phyloP scores from a whole-genome alignment of 2,113 vertebrate species.

The Ploceus nigricollis region DNA sequence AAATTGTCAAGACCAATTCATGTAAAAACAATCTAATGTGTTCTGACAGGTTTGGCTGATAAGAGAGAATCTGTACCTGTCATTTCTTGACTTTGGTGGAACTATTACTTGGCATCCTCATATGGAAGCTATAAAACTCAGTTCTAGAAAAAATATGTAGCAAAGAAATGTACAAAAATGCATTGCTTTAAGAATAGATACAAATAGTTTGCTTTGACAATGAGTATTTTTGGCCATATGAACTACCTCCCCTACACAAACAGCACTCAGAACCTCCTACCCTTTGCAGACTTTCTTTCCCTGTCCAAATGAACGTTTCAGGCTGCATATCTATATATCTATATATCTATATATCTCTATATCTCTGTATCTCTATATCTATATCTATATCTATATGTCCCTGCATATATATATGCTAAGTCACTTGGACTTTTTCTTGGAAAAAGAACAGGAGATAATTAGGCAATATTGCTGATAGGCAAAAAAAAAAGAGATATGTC shows the following conservation, averaged over 20 bases:
- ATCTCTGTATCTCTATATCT: too few relatives aligned
- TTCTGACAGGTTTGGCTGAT: neutral
- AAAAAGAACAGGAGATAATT: neutral
- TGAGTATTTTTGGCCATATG: neutral
- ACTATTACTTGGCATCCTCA: constrained; percentile 17
- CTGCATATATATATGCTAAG: neutral
- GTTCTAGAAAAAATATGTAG: neutral
- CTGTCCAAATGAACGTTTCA: neutral
- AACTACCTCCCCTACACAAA: neutral
- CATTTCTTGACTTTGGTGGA: constrained; percentile 1
- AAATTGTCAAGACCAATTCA: neutral
- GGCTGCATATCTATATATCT: neutral
- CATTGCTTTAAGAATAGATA: neutral
- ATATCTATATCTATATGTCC: neutral
- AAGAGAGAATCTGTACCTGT: neutral
- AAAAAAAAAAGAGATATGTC: neutral
- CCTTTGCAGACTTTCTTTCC: neutral
- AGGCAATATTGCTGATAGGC: neutral
- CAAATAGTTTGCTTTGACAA: neutral
- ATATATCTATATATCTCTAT: neutral
- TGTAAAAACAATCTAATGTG: neutral
- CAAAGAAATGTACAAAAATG: neutral
- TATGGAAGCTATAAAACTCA: neutral
- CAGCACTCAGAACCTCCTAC: neutral
- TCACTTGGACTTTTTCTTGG: neutral